phyloP scores from a whole-genome alignment of 2,113 vertebrate species.

The Rhea americana region DNA sequence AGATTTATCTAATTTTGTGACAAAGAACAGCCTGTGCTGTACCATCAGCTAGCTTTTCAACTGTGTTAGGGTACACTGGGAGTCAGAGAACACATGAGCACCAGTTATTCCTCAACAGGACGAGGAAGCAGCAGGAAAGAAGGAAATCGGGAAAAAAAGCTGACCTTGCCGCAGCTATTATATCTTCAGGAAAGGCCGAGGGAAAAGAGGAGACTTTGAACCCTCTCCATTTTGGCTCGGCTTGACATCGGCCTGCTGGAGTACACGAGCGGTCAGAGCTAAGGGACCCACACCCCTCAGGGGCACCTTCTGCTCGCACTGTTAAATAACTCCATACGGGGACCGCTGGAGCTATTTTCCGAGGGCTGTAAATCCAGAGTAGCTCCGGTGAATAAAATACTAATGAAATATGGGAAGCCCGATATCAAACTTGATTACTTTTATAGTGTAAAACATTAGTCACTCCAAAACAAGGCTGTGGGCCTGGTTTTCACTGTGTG shows the following conservation, averaged over 20 bases:
- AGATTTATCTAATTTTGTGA: neutral
- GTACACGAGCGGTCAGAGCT: neutral
- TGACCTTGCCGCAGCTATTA: constrained; percentile 37
- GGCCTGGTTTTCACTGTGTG: neutral
- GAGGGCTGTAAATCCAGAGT: neutral
- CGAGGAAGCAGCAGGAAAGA: constrained; percentile 39
- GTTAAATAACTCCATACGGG: rapidly evolving
- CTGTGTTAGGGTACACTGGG: neutral
- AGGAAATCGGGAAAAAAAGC: constrained; percentile 37
- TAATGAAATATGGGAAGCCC: constrained; percentile 24
- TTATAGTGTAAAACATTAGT: neutral
- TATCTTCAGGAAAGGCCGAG: neutral
- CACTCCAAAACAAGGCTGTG: neutral
- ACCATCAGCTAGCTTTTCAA: constrained; percentile 14
- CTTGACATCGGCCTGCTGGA: neutral
- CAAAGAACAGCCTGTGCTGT: neutral
- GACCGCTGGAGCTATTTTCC: neutral
- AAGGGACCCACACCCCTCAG: neutral
- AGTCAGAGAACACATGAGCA: constrained; percentile 39
- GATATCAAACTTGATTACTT: constrained; percentile 29
- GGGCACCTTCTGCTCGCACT: neutral
- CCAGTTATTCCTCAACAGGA: constrained; percentile 22
- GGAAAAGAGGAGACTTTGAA: constrained; percentile 22
- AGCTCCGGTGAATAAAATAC: neutral
- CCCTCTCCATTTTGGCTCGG: constrained; percentile 19